A percentile compares a stretch with the other conserved stretches of the same genome.
These are phyloP conservation scores for Drosophila pallidifrons DNA, from an alignment of 1,140 invertebrate species.

Conservation along the genomic window DNA sequence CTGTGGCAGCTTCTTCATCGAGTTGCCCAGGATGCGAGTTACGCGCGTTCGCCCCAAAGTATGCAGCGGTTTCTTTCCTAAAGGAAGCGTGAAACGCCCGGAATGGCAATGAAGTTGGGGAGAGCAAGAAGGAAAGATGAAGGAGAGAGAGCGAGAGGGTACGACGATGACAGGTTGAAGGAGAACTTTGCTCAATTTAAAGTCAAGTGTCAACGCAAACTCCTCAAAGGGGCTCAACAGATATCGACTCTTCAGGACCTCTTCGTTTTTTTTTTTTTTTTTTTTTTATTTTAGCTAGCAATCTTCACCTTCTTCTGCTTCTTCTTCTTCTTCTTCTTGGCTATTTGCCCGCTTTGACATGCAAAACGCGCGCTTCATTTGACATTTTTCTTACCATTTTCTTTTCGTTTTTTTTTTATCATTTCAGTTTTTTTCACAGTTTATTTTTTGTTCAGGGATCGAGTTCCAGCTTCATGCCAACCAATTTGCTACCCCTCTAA, in stretches of 20 bases:
- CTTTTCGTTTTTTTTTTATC: conserved; percentile 46
- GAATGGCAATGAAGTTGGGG: not conserved
- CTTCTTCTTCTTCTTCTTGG: not conserved
- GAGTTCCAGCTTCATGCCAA: conserved; percentile 30
- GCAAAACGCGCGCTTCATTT: conserved; percentile 80
- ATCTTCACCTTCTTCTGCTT: conserved; percentile 22
- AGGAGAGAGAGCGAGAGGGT: not conserved
- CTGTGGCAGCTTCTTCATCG: conserved; percentile 19
- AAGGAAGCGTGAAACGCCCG: conserved; percentile 27
- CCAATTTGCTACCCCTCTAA: conserved; percentile 37
- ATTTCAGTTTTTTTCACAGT: conserved; percentile 5
- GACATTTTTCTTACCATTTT: conserved; percentile 68
- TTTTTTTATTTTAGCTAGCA: conserved; percentile 9
- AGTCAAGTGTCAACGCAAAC: conserved; percentile 81
- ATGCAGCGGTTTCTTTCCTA: conserved; percentile 45
- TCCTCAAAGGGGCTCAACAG: conserved; percentile 66
- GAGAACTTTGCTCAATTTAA: conserved; percentile 76
- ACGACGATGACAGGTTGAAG: not conserved
- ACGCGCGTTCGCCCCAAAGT: conserved; percentile 45
- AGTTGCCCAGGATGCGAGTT: conserved; percentile 31
- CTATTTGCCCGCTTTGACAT: conserved; percentile 73
- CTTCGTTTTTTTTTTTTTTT: conserved; percentile 13
- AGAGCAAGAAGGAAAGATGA: too few relatives aligned
- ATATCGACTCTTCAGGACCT: conserved; percentile 68
- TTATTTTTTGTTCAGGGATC: conserved; percentile 17